These are phyloP conservation scores for Zaprionus bogoriensis DNA, from an alignment of 2,888 invertebrate genomes.

Conservation along the genomic window DNA sequence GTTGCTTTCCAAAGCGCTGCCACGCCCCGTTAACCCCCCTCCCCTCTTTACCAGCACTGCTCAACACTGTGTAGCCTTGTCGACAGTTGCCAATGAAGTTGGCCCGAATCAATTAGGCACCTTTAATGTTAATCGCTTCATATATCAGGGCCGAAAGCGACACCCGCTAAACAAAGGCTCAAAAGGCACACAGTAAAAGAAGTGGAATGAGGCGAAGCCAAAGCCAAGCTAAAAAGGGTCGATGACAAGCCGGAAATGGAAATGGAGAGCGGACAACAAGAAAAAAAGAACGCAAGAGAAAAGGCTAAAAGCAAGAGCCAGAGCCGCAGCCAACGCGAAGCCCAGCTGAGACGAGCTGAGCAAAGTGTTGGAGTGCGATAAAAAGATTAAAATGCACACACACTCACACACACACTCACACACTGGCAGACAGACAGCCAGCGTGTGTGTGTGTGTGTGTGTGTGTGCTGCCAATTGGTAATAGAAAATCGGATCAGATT, in stretches of 20 bases:
- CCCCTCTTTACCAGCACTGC: background rate
- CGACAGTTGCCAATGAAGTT: conserved; percentile 1
- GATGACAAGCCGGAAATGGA: conserved; percentile 57
- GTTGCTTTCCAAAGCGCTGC: background rate
- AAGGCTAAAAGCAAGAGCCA: conserved; percentile 47
- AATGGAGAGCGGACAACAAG: conserved; percentile 27
- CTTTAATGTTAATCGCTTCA: conserved; percentile 74
- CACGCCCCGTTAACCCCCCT: background rate
- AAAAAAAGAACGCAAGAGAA: conserved; percentile 21
- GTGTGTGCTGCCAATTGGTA: conserved; percentile 59
- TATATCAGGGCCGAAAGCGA: conserved; percentile 60
- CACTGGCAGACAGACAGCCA: conserved; percentile 11
- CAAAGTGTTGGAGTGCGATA: conserved; percentile 74
- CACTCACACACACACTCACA: conserved; percentile 24
- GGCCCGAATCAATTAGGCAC: conserved; percentile 68
- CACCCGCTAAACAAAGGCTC: conserved; percentile 29
- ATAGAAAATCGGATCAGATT: conserved; percentile 77
- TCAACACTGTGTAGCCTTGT: too few species aligned
- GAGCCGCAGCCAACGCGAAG: conserved; percentile 50
- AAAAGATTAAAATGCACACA: conserved; percentile 73
- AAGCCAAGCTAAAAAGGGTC: conserved; percentile 57
- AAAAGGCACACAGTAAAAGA: conserved; percentile 4
- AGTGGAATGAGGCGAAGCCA: too few species aligned
- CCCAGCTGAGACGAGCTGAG: too few species aligned
- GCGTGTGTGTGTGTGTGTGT: conserved; percentile 19